Evolutionary conservation across 64 coral and sea anemone species (phyloP).

Genomic region (Platygyra sinensis): DNA sequence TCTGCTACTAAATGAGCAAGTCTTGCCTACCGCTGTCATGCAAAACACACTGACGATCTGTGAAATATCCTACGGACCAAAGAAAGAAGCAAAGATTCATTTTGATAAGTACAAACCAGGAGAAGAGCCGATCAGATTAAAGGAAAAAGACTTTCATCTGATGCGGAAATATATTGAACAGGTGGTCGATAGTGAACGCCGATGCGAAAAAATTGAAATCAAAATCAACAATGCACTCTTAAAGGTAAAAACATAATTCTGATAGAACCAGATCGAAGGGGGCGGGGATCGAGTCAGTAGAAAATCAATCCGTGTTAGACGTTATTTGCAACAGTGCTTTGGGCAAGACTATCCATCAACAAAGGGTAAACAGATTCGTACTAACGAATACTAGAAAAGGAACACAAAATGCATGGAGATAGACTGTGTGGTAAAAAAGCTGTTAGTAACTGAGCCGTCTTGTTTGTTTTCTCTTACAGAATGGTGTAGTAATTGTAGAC

Average conservation of each 20-base stretch:
- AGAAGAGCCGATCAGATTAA: neutral
- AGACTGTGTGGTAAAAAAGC: neutral
- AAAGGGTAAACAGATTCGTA: no score
- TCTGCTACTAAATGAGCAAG: no score
- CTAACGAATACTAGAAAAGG: no score
- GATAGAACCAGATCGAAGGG: neutral
- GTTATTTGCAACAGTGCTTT: no score
- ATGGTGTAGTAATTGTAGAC: neutral
- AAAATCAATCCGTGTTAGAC: no score
- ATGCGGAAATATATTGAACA: neutral
- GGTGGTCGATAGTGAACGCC: neutral
- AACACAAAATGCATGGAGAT: neutral
- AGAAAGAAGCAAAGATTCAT: no score
- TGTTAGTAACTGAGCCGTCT: neutral
- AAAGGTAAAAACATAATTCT: neutral
- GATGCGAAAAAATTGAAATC: constrained; percentile 5
- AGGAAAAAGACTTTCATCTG: neutral
- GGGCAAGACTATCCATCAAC: no score
- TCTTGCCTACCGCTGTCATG: no score
- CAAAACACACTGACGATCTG: no score
- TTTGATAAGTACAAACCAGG: no score
- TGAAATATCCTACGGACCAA: no score
- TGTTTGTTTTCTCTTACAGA: neutral
- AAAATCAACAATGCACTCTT: neutral
- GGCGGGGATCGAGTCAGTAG: no score